Conservation (phyloP, 1,140 invertebrate genomes). For the Drosophila neocordata region DNA sequence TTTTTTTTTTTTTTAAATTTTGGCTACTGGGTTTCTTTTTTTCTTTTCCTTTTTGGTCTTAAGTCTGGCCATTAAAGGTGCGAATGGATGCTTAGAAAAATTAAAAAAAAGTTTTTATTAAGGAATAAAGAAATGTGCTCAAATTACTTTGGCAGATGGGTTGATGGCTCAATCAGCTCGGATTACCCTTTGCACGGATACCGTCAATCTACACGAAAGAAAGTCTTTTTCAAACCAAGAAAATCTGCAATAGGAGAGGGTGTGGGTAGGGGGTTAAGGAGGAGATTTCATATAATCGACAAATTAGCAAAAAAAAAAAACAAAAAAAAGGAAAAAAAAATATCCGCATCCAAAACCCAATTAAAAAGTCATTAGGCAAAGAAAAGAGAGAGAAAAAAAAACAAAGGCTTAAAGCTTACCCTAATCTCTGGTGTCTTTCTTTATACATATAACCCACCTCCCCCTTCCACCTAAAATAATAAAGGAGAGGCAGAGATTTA, state of each 20-base stretch:
- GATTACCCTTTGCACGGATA: constrained; percentile 39
- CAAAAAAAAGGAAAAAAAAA: background rate
- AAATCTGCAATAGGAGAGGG: too few relatives aligned
- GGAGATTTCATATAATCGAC: constrained; percentile 31
- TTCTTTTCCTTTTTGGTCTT: constrained; percentile 20
- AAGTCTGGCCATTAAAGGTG: constrained; percentile 28
- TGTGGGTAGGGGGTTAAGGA: too few relatives aligned
- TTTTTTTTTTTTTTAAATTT: constrained; percentile 8
- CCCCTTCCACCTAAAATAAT: background rate
- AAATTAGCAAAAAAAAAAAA: constrained; percentile 27
- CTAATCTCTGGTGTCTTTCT: constrained; percentile 3
- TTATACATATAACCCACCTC: background rate
- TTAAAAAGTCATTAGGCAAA: constrained; percentile 76
- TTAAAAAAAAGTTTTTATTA: background rate
- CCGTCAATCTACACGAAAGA: constrained; percentile 14
- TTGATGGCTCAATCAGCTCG: constrained; percentile 67
- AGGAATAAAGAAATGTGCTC: constrained; percentile 30
- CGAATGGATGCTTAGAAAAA: constrained; percentile 60
- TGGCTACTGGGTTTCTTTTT: constrained; percentile 50
- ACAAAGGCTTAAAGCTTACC: constrained; percentile 6
- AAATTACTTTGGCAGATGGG: constrained; percentile 53
- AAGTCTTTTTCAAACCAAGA: constrained; percentile 20
- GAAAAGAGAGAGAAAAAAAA: background rate
- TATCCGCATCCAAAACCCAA: constrained; percentile 38
- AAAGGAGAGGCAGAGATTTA: constrained; percentile 37